phyloP scores from a whole-genome alignment of 1,140 invertebrate species.

The Drosophila kanapiae region DNA sequence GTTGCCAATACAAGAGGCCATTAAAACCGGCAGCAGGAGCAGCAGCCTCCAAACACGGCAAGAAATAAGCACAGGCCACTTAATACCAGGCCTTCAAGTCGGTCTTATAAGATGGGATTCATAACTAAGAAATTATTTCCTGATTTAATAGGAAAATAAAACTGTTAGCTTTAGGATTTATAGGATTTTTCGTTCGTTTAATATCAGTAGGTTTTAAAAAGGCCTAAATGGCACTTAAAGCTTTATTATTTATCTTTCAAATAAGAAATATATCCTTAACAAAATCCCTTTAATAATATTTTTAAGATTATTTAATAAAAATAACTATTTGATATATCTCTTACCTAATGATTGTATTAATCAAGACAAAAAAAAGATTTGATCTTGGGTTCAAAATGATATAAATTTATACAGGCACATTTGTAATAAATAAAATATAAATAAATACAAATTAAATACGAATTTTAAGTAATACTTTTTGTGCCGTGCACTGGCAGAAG shows the following conservation, averaged over 20 bases:
- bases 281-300: too few species aligned
- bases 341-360: too few species aligned
- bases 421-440: neutral
- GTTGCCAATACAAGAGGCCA: slow-evolving; percentile 84
- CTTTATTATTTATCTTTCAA: too few species aligned
- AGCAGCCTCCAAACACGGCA: slow-evolving; percentile 19
- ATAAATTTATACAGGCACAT: neutral
- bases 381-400: too few species aligned
- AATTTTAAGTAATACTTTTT: neutral
- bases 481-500: slow-evolving; percentile 1
- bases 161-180: too few species aligned
- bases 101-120: neutral
- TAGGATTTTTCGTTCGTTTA: too few species aligned
- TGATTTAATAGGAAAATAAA: neutral
- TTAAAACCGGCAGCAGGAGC: slow-evolving; percentile 74
- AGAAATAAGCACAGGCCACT: neutral
- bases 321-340: too few species aligned
- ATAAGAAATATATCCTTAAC: too few species aligned
- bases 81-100: neutral
- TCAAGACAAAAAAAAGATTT: too few species aligned
- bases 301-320: too few species aligned
- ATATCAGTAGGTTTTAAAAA: too few species aligned
- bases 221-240: too few species aligned
- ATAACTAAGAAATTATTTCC: neutral
- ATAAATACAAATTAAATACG: slow-evolving; percentile 10